Evolutionary conservation across 2,888 invertebrate species (phyloP).

Genomic region (Apantesis nais): DNA sequence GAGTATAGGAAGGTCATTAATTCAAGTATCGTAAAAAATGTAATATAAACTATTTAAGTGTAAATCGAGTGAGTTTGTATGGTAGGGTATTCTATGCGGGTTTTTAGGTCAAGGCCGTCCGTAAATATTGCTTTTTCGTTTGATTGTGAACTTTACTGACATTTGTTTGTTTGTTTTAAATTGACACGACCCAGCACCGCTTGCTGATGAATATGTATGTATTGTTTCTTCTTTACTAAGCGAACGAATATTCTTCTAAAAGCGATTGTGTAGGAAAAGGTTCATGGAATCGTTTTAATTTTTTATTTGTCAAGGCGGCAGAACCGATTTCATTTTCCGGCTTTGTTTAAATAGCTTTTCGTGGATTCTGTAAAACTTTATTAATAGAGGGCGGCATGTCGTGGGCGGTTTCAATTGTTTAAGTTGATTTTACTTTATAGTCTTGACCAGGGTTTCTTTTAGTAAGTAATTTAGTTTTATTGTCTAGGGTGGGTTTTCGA

Average conservation of each 20-base stretch:
- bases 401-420: constrained; percentile 21
- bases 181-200: constrained; percentile 39
- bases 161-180: constrained; percentile 53
- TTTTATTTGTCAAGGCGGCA: constrained; percentile 10
- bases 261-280: constrained; percentile 26
- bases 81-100: constrained; percentile 37
- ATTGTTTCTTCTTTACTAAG: constrained; percentile 36
- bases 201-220: constrained; percentile 39
- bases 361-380: constrained; percentile 23
- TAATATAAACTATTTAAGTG: constrained; percentile 25
- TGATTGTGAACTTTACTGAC: constrained; percentile 58
- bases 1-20: background rate
- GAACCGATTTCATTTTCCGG: constrained; percentile 15
- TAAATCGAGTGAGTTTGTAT: constrained; percentile 42
- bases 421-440: constrained; percentile 21
- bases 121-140: constrained; percentile 50
- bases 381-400: constrained; percentile 15
- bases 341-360: constrained; percentile 19
- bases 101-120: constrained; percentile 62
- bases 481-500: constrained; percentile 5
- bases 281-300: constrained; percentile 21
- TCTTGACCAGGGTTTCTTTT: constrained; percentile 16
- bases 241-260: constrained; percentile 20
- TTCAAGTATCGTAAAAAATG: background rate
- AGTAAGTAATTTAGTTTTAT: constrained; percentile 19